Percentiles rank a stretch among this genome's conserved stretches.
Evolutionary conservation across 2,797 vertebrate genomes (phyloP).

Genomic region (Vipera latastei): DNA sequence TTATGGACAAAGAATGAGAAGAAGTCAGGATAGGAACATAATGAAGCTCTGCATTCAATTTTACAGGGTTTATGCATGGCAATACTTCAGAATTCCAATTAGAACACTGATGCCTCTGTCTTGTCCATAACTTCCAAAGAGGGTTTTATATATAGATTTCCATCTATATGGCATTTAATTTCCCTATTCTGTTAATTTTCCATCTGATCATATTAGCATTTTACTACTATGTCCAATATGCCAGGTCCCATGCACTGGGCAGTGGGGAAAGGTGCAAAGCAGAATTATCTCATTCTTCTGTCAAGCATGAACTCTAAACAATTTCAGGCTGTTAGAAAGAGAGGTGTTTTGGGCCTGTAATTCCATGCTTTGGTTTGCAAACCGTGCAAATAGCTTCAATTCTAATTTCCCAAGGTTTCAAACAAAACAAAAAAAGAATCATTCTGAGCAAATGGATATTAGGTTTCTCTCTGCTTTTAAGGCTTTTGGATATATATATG

Average conservation of each 20-base stretch:
- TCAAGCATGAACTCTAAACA: background rate
- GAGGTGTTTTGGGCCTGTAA: background rate
- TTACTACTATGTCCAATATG: background rate
- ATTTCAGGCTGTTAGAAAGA: background rate
- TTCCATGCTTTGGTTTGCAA: background rate
- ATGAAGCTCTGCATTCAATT: background rate
- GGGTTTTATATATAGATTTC: background rate
- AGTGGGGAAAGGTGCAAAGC: background rate
- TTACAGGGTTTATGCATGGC: background rate
- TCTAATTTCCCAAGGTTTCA: background rate
- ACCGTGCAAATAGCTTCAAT: background rate
- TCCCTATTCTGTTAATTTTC: background rate
- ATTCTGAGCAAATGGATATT: background rate
- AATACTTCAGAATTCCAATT: background rate
- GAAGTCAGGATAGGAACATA: background rate
- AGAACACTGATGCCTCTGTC: background rate
- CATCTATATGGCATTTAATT: background rate
- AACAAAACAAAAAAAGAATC: background rate
- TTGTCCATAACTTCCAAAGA: background rate
- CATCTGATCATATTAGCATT: background rate
- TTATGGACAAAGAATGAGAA: background rate
- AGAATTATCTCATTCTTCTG: background rate
- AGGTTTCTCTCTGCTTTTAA: background rate
- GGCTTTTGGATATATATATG: background rate
- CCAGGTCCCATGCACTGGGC: too few species aligned